Base-by-base conservation (phyloP, 2,888 invertebrate genomes). In the Apamea sordens region DNA sequence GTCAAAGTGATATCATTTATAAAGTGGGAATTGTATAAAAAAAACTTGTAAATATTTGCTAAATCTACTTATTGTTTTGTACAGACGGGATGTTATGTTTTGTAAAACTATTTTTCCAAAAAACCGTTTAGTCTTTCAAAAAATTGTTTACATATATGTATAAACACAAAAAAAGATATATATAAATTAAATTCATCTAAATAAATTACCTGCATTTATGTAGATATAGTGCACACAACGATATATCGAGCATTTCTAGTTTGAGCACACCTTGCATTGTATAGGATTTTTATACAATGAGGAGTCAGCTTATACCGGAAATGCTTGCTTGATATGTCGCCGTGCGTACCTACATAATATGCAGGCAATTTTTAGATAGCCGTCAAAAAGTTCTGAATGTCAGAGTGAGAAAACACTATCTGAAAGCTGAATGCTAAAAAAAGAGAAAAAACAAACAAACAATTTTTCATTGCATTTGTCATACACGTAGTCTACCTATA, bases 1-100 rank as follows among this genome's bases (percentile, higher is more conserved):
- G 21, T 53, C 5, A 36, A 65, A n/a, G 69, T 65, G 69, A 70
- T 83, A 77, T 76, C 68, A 28, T 75, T 69, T 47, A 11, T 11
- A 47, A 44, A 69, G 47, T 50, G 56, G 3, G 53, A 47, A 36
- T 15, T 36, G 5, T 64, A 64, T 15, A 64, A 63, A 56, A 24
- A 50, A 50, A 3, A 21, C 3, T 56, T 56, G 56, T 56, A 10
- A 24, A 56, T 24, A 56, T 56, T 56, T 56, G 56, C 56, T 56
- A 56, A 56, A 15, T n/a, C 56, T n/a, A 56, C 11, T 56, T 24
- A 56, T 24, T 11, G 4, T 56, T 56, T 50, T 50, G 7, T 47
- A 47, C 47, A 47, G 5, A 5, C 15, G 47, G 21, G 50, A 50
- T 18, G 1, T 50, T 50, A 50, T 50, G 6, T n/a, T 68, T 47